These are phyloP conservation scores for Channa maculata DNA, from an alignment of 2,113 vertebrate species.

Conservation along the genomic window DNA sequence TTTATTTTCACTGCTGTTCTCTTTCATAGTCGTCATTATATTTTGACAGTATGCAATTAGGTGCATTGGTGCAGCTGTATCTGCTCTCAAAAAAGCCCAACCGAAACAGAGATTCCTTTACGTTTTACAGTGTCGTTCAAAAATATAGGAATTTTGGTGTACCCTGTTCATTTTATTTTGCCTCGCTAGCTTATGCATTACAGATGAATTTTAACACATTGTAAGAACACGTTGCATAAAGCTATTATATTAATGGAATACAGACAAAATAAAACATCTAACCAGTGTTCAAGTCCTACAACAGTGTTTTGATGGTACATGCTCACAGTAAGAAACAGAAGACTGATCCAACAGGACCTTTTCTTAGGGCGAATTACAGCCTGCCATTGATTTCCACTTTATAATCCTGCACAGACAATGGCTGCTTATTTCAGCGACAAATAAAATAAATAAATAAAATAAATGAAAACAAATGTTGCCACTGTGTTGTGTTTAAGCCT, in stretches of 20 bases:
- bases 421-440: constrained; percentile 52
- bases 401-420: constrained; percentile 57
- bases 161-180: too few relatives aligned
- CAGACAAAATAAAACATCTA: not conserved
- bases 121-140: too few relatives aligned
- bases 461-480: constrained; percentile 64
- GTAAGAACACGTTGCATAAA: not conserved
- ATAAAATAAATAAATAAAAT: constrained; percentile 66
- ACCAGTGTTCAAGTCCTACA: constrained; percentile 21
- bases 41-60: too few relatives aligned
- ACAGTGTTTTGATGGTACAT: constrained; percentile 9
- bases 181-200: too few relatives aligned
- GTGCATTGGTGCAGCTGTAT: too few relatives aligned
- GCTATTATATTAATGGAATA: not conserved
- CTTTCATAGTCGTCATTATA: too few relatives aligned
- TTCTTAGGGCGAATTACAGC: constrained; percentile 62
- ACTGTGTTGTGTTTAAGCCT: constrained; percentile 58
- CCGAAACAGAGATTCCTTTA: too few relatives aligned
- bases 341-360: constrained; percentile 63
- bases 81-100: too few relatives aligned
- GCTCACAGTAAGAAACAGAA: constrained; percentile 22
- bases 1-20: too few relatives aligned
- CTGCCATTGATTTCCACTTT: constrained; percentile 75
- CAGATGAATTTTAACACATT: too few relatives aligned
- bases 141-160: too few relatives aligned